phyloP scores from a whole-genome alignment of 1,140 invertebrate genomes.

The Caenorhabditis elegans region DNA sequence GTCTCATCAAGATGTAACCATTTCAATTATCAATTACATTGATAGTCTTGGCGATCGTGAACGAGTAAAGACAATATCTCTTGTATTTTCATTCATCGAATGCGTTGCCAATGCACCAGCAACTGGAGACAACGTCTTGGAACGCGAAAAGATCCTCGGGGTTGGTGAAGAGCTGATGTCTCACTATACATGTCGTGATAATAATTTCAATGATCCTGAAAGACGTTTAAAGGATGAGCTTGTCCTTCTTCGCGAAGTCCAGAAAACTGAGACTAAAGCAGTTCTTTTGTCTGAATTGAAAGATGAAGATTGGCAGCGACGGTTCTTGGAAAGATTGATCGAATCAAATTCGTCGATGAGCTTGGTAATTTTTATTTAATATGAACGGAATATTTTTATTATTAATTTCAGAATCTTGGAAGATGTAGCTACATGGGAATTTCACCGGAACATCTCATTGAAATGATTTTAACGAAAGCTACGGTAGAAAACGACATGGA shows the following conservation, averaged over 20 bases:
- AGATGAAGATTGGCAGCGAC: not conserved
- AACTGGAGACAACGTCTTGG: not conserved
- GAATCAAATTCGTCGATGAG: not conserved
- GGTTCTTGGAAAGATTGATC: not conserved
- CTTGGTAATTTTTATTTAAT: not conserved
- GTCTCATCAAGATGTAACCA: not conserved
- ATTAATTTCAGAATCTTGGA: not conserved
- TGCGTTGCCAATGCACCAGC: not conserved
- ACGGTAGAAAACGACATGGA: not conserved
- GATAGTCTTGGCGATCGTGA: conserved; percentile 1
- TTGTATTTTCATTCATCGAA: conserved; percentile 2
- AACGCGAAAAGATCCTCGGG: not conserved
- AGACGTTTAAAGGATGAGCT: not conserved
- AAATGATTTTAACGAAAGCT: not conserved
- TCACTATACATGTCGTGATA: not conserved
- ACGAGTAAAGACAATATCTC: not conserved
- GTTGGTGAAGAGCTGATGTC: not conserved
- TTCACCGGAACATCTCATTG: not conserved
- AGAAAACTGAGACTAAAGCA: not conserved
- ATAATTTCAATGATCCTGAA: not conserved
- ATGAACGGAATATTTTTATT: not conserved
- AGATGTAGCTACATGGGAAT: conserved; percentile 3
- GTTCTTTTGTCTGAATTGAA: conserved; percentile 4
- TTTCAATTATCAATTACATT: conserved; percentile 5
- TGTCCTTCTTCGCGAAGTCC: not conserved